These are phyloP conservation scores for Lymantria monacha DNA, from an alignment of 2,888 invertebrate species.

Conservation along the genomic window DNA sequence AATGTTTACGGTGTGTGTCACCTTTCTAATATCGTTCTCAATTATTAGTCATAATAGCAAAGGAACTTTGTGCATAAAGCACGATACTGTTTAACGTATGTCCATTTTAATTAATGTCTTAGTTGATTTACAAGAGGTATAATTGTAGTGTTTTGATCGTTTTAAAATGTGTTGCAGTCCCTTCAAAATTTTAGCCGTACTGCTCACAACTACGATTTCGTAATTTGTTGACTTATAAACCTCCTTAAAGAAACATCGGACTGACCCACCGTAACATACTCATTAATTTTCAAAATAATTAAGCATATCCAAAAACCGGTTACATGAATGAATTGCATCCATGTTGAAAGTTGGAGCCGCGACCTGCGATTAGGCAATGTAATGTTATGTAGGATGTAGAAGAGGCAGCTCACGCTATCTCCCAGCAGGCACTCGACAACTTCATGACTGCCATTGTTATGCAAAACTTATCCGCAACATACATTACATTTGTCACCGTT, in stretches of 20 bases:
- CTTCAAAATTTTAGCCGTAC: background rate
- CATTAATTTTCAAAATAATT: slow-evolving; percentile 75
- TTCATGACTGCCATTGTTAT: slow-evolving; percentile 19
- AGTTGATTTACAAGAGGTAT: no score
- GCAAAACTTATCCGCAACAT: slow-evolving; percentile 20
- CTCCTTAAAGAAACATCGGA: slow-evolving; percentile 49
- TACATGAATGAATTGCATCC: slow-evolving; percentile 53
- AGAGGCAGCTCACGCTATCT: slow-evolving; percentile 18
- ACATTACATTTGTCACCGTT: background rate
- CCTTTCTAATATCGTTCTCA: slow-evolving; percentile 63
- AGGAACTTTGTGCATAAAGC: slow-evolving; percentile 37
- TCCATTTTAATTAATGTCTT: slow-evolving; percentile 24
- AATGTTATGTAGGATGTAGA: slow-evolving; percentile 61
- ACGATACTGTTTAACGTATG: slow-evolving; percentile 9
- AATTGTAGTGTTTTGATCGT: background rate
- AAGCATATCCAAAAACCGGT: slow-evolving; percentile 68
- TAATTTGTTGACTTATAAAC: slow-evolving; percentile 58
- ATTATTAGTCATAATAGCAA: slow-evolving; percentile 37
- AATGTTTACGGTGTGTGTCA: slow-evolving; percentile 46
- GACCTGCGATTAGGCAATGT: slow-evolving; percentile 71
- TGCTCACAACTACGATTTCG: slow-evolving; percentile 36
- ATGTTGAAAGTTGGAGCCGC: slow-evolving; percentile 68
- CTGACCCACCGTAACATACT: slow-evolving; percentile 59
- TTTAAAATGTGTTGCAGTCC: background rate
- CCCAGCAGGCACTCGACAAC: slow-evolving; percentile 10